These are phyloP conservation scores for Odontamblyopus rebecca DNA, from an alignment of 2,797 vertebrate species.

Conservation along the genomic window DNA sequence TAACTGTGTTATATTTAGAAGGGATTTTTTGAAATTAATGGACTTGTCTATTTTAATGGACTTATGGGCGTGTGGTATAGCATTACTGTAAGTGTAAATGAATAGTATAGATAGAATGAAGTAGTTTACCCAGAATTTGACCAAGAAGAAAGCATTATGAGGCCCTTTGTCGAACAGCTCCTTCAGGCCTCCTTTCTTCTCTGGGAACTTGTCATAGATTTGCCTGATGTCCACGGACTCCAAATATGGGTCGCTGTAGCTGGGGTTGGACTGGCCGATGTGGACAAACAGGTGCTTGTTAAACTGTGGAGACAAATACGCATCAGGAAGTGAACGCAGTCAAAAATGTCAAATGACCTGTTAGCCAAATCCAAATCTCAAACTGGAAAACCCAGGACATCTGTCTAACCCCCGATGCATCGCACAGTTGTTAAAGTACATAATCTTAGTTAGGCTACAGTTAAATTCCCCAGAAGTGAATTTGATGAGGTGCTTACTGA, in stretches of 20 bases:
- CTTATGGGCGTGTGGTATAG: background rate
- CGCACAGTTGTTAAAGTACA: background rate
- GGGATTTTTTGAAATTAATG: too few relatives aligned
- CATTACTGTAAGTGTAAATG: background rate
- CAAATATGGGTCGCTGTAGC: constrained; percentile 88
- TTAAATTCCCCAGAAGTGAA: background rate
- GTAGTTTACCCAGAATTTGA: constrained; percentile 94
- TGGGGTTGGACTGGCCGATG: constrained; percentile 91
- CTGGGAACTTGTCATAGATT: constrained; percentile 97
- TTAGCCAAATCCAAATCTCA: constrained; percentile 21
- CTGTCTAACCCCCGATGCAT: constrained; percentile 25
- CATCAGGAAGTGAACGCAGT: constrained; percentile 34
- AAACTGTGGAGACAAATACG: constrained; percentile 75
- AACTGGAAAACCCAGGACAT: constrained; percentile 23
- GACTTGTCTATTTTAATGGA: too few relatives aligned
- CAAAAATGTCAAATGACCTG: constrained; percentile 37
- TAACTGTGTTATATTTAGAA: too few relatives aligned
- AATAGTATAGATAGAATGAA: background rate
- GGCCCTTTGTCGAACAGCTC: constrained; percentile 95
- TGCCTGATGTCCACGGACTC: constrained; percentile 94
- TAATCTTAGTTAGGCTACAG: background rate
- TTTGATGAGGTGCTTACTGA: background rate
- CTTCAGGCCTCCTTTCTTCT: constrained; percentile 94
- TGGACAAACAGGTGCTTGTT: constrained; percentile 96
- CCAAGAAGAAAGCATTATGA: constrained; percentile 91